A percentile compares a stretch with the other conserved stretches of the same genome.
Conservation (phyloP, 2,113 vertebrate genomes). For the Odocoileus virginianus region DNA sequence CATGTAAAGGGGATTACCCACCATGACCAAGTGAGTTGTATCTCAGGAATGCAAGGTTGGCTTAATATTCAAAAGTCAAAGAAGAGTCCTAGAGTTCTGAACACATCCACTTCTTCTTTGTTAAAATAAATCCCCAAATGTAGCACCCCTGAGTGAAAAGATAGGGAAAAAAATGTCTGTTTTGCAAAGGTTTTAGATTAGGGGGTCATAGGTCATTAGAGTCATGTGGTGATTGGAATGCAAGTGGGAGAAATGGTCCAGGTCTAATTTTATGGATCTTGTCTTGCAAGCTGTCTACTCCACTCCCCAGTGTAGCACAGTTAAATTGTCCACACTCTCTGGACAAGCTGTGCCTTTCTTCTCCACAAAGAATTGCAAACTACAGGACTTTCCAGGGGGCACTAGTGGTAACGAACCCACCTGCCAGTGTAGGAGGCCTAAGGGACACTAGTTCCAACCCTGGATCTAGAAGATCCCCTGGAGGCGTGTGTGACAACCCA, state of each 20-base stretch:
- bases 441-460: neutral
- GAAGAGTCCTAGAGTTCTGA: neutral
- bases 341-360: neutral
- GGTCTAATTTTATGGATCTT: neutral
- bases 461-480: neutral
- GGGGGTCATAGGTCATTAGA: neutral
- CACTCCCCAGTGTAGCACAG: neutral
- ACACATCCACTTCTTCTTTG: neutral
- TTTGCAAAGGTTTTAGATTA: neutral
- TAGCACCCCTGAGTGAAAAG: neutral
- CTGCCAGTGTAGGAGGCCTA: neutral
- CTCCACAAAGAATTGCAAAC: neutral
- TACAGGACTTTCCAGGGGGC: neutral
- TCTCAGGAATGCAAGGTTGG: neutral
- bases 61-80: neutral
- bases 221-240: fast-evolving
- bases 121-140: neutral
- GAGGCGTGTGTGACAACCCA: neutral
- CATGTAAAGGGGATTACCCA: neutral
- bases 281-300: neutral
- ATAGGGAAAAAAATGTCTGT: neutral
- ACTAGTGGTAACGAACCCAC: neutral
- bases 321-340: neutral
- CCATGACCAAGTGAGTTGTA: neutral
- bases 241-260: neutral